Evolutionary conservation across 2,888 invertebrate species (phyloP), one percentile per base, ranked within the genome.

Genomic region (Chaitophorus viminalis): DNA sequence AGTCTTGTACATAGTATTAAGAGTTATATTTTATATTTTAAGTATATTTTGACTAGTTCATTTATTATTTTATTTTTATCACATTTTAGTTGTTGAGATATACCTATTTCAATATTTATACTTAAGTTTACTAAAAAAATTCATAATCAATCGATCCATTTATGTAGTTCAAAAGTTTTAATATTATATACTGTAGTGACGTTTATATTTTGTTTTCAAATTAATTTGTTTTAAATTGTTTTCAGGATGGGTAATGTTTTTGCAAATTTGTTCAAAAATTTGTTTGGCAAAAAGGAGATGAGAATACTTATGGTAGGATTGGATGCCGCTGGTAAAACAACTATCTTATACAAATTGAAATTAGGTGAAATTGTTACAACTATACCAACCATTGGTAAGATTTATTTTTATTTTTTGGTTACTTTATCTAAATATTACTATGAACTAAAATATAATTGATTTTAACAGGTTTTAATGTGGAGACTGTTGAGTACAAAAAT

Each of bases 281-380:
- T 99, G 91, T 99, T 99, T 93, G 99, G 99, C 94, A 99, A 99
- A 94, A 99, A 99, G 92, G 99, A 99, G 94, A 99, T 99, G 99
- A 96, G 99, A 94, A 99, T 99, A 95, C 94, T 99, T 93, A 99
- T 99, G 99, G 97, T 99, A 90, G 99, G 99, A 65, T 93, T 99
- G 84, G 99, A 99, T 93, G 99, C 99, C 90, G 99, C 99, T 90
- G 99, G 99, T 90, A 99, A 99, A 94, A 99, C 99, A 0, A 99
- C 99, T 78, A 97, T 98, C 92, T 93, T 99, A 90, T 99, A 99
- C 92, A 99, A 99, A 93, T 92, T 99, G 91, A 99, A 99, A 92
- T 93, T 99, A 90, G 98, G 98, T 89, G 99, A 99, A 93, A 98
- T 99, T 90, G 99, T 99, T 29, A 99, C 99, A 54, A 99, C 99